Evolutionary conservation across 2,888 invertebrate species (phyloP).

Genomic region (Bombylius discolor): DNA sequence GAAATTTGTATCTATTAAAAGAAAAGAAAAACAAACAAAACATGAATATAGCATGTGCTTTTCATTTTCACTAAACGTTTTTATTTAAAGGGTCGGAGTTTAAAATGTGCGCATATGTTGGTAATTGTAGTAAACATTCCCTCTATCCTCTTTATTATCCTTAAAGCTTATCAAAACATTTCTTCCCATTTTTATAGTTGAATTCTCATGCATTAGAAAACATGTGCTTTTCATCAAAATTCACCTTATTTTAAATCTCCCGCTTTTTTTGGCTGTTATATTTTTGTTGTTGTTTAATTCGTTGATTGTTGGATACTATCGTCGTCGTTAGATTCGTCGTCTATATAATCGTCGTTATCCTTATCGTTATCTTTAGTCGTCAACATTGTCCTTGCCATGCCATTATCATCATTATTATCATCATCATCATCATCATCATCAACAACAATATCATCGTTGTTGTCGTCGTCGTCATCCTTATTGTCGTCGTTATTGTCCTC

Average conservation of each 20-base stretch:
- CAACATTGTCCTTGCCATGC: background rate
- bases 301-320: background rate
- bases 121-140: background rate
- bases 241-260: background rate
- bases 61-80: background rate
- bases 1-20: background rate
- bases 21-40: background rate
- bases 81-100: slow-evolving; percentile 4
- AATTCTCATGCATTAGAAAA: slow-evolving; percentile 3
- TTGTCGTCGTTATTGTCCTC: background rate
- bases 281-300: slow-evolving; percentile 1
- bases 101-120: slow-evolving; percentile 2
- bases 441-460: background rate
- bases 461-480: background rate
- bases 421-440: background rate
- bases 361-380: background rate
- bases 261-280: background rate
- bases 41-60: slow-evolving; percentile 1
- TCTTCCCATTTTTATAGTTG: slow-evolving; percentile 2
- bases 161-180: background rate
- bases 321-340: no score
- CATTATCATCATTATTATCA: background rate
- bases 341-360: background rate
- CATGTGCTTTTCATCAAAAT: slow-evolving; percentile 3
- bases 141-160: background rate